These are phyloP conservation scores for Callyntrura guangdongensis DNA, from an alignment of 2,888 invertebrate genomes.

Conservation along the genomic window DNA sequence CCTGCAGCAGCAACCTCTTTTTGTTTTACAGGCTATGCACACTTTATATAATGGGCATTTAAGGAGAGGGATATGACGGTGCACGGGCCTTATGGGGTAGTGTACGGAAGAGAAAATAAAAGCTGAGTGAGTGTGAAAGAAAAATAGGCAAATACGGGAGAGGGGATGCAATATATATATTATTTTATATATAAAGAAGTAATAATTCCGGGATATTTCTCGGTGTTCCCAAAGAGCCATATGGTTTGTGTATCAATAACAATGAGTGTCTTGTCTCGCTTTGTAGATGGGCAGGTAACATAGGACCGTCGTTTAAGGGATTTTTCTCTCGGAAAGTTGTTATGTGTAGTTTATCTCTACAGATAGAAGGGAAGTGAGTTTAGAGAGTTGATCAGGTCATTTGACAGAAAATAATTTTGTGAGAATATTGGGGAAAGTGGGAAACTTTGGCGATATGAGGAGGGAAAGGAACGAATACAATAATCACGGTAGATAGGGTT, in stretches of 20 bases:
- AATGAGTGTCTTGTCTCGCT: too few species aligned
- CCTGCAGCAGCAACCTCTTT: not conserved
- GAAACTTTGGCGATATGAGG: too few species aligned
- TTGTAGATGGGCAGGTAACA: too few species aligned
- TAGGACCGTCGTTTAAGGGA: too few species aligned
- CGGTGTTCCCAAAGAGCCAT: not conserved
- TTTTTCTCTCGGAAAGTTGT: too few species aligned
- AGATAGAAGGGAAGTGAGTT: too few species aligned
- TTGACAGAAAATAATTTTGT: too few species aligned
- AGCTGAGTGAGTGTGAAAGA: not conserved
- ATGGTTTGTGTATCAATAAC: not conserved
- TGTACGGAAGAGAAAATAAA: constrained; percentile 17
- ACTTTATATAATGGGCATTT: not conserved
- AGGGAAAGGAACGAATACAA: too few species aligned
- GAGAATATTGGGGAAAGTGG: too few species aligned
- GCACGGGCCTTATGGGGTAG: not conserved
- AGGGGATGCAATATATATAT: not conserved
- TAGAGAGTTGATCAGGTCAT: too few species aligned
- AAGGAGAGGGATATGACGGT: not conserved
- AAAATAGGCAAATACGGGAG: not conserved
- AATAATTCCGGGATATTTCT: not conserved
- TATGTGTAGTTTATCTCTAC: too few species aligned
- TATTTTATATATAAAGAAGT: not conserved
- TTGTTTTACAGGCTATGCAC: not conserved
- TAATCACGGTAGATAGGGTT: too few species aligned